Evolutionary conservation across 2,797 vertebrate species (phyloP), one percentile per base, ranked within the genome.

Genomic region (Muscicapa comitata): DNA sequence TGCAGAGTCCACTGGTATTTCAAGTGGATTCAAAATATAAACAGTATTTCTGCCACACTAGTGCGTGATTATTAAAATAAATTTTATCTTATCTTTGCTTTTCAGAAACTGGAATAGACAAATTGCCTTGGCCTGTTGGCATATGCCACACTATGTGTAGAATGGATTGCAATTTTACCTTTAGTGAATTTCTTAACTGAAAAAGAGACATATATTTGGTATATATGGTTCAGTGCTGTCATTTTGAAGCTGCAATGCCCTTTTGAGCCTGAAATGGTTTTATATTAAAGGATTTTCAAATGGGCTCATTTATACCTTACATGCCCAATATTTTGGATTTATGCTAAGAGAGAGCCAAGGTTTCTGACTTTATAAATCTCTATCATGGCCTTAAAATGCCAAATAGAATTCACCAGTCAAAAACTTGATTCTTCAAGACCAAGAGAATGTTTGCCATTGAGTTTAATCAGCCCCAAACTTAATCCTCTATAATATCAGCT

Each of bases 321-420:
- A 54, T 0, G 0, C 28, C 23, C 42, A 78, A 53, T 3, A 35
- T 78, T 78, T 68, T 83, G 68, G 54, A 91, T 91, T 96, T 82
- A 65, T 79, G 25, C 31, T 67, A 85, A 47, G 67, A 55, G 4
- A 24, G 37, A 94, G 21, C 21, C 92, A 89, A 86, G 73, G 59
- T 76, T 95, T 86, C 80, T 93, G 35, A 74, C 1, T 9, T 84
- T 85, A 85, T 94, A 93, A 95, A 94, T 88, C 54, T 90, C 28
- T 65, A 24, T 62, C 45, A 63, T 76, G 59, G 31, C 88, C 86
- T 87, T 92, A 86, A 94, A 73, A 86, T 86, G 67, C 12, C 51
- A 77, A 58, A 86, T 11, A 57, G 63, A 82, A 85, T 61, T 63
- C 57, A 47, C 48, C 42, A 88, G 40, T 70, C 71, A 86, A 92